phyloP scores from a whole-genome alignment of 2,797 vertebrate species.

The Petrocephalus schoutedeni region DNA sequence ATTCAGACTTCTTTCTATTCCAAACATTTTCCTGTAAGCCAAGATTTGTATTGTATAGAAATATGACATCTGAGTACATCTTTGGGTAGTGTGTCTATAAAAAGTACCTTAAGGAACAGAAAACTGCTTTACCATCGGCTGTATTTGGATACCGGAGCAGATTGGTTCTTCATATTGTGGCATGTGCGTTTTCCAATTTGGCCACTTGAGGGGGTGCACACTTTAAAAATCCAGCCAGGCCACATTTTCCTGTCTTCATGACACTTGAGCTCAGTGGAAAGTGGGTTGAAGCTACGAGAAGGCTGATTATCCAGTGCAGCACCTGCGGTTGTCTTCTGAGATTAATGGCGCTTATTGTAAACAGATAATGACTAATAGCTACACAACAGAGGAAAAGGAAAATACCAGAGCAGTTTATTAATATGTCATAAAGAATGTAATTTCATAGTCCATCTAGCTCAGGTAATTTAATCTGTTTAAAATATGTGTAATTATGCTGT shows the following conservation, averaged over 20 bases:
- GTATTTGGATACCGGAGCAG: not conserved
- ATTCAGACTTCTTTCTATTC: not conserved
- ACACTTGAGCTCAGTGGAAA: not conserved
- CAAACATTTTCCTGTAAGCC: not conserved
- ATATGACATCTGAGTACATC: not conserved
- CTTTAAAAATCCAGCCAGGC: not conserved
- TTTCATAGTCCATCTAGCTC: not conserved
- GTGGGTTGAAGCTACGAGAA: not conserved
- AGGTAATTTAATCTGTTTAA: not conserved
- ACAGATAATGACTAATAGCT: conserved; percentile 8
- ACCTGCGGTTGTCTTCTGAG: not conserved
- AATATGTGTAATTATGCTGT: not conserved
- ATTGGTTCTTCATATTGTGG: not conserved
- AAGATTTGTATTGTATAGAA: not conserved
- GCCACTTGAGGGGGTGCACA: conserved; percentile 3
- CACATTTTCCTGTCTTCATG: not conserved
- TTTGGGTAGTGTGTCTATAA: not conserved
- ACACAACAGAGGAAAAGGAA: not conserved
- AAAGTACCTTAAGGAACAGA: not conserved
- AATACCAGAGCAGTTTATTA: not conserved
- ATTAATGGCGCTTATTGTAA: not conserved
- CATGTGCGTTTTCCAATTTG: not conserved
- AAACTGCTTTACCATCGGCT: not conserved
- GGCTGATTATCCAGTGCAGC: not conserved
- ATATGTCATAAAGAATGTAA: not conserved